Percentiles rank a stretch among this genome's conserved stretches.
Conservation (phyloP, 2,797 vertebrate genomes). For the Gambelia wislizenii region DNA sequence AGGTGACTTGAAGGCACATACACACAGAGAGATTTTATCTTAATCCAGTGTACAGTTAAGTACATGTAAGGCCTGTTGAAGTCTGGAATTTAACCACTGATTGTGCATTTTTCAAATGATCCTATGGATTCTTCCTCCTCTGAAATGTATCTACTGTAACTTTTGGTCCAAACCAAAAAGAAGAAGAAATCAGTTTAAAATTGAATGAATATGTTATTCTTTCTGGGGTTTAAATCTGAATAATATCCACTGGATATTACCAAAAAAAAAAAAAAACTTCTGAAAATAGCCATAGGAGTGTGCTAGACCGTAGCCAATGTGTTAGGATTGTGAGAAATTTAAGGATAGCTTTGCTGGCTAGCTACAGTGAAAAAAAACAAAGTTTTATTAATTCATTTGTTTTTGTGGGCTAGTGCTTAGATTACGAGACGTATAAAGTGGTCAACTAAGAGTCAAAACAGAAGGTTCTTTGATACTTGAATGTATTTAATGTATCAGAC, state of each 20-base stretch:
- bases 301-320: background rate
- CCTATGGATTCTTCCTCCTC: background rate
- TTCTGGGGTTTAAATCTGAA: background rate
- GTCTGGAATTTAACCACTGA: background rate
- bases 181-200: background rate
- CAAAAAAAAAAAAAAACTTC: background rate
- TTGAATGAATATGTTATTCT: background rate
- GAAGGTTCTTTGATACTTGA: background rate
- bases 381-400: background rate
- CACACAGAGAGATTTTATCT: background rate
- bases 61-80: background rate
- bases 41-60: background rate
- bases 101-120: background rate
- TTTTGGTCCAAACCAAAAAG: background rate
- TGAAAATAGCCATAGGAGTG: background rate
- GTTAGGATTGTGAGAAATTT: constrained; percentile 16
- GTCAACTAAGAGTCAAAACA: background rate
- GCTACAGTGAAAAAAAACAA: background rate
- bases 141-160: background rate
- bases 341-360: background rate
- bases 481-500: background rate
- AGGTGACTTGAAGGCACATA: too few relatives aligned
- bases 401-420: background rate
- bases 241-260: background rate
- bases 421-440: background rate